phyloP scores from a whole-genome alignment of 2,888 invertebrate genomes.

The Chalcis sispes region DNA sequence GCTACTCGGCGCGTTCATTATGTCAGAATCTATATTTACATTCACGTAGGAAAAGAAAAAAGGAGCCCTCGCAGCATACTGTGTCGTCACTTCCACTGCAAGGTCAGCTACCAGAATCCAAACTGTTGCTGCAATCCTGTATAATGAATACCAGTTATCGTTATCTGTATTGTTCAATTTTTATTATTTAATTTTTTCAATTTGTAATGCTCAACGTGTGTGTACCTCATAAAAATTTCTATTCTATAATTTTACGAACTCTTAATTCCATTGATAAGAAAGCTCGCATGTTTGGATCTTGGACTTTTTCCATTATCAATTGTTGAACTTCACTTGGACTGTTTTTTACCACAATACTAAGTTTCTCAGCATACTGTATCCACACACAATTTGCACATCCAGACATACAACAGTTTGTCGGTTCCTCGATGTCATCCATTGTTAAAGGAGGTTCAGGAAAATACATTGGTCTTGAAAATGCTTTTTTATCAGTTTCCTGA shows the following conservation, averaged over 20 bases:
- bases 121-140: constrained; percentile 13
- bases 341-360: constrained; percentile 81
- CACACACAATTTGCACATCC: constrained; percentile 96
- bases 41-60: constrained; percentile 2
- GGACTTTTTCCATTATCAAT: constrained; percentile 84
- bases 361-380: constrained; percentile 90
- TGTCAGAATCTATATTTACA: constrained; percentile 35
- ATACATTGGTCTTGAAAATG: constrained; percentile 33
- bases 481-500: neutral
- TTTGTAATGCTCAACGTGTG: neutral
- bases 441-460: constrained; percentile 33
- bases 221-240: neutral
- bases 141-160: constrained; percentile 8
- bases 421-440: constrained; percentile 81
- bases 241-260: constrained; percentile 67
- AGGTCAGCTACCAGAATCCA: constrained; percentile 16
- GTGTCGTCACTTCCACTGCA: constrained; percentile 5
- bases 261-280: constrained; percentile 88
- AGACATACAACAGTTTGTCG: constrained; percentile 92
- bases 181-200: constrained; percentile 6
- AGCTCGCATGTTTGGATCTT: constrained; percentile 89
- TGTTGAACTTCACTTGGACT: constrained; percentile 84
- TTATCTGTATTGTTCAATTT: neutral
- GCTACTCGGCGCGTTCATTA: neutral
- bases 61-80: neutral